Conservation (phyloP, 2,888 invertebrate species). For the Folsomia candida region DNA sequence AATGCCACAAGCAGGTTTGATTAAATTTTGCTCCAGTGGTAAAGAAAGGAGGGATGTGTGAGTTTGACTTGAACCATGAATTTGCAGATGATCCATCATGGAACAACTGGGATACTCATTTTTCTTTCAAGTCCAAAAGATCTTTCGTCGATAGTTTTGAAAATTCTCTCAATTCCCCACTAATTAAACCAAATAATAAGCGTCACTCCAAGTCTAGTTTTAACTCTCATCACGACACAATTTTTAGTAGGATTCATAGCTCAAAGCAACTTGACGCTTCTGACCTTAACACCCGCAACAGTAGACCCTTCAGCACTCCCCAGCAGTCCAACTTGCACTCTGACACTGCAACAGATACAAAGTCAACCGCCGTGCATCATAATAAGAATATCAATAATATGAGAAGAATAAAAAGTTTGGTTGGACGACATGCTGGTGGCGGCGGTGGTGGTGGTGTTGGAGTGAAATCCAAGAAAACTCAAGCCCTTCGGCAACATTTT, state of each 20-base stretch:
- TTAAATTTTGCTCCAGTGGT: background rate
- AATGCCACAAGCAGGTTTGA: slow-evolving; percentile 12
- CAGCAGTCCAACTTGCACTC: background rate
- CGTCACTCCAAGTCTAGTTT: background rate
- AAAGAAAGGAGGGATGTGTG: background rate
- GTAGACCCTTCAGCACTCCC: background rate
- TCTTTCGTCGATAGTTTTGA: background rate
- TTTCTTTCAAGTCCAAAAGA: slow-evolving; percentile 2
- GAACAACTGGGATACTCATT: slow-evolving; percentile 5
- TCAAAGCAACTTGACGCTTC: background rate
- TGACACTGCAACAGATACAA: background rate
- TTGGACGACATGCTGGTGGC: background rate
- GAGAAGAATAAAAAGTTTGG: background rate
- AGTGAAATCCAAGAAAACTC: background rate
- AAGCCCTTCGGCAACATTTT: background rate
- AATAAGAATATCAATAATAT: background rate
- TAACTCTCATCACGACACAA: background rate
- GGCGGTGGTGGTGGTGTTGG: background rate
- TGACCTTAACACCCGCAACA: background rate
- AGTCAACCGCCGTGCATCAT: background rate
- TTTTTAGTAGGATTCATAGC: background rate
- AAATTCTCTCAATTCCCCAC: background rate
- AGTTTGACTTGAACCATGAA: background rate
- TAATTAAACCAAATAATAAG: background rate
- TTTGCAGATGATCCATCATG: background rate